Conservation (phyloP, 2,888 invertebrate species). For the Cataglyphis altisquamis region DNA sequence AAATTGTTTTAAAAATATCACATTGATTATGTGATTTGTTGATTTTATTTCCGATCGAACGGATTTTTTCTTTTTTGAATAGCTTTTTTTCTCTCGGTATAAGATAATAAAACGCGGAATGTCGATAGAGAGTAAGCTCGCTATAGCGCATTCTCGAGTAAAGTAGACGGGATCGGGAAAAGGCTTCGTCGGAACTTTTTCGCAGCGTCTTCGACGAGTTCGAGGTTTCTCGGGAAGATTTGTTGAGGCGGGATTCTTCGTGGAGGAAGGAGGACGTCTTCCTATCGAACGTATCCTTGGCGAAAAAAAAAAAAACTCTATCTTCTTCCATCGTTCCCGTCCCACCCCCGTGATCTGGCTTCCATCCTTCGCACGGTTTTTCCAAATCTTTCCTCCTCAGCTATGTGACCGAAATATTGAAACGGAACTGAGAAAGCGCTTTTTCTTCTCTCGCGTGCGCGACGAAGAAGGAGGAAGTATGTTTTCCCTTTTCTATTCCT, state of each 20-base stretch:
- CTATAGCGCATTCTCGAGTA: conserved; percentile 31
- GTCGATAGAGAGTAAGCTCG: conserved; percentile 37
- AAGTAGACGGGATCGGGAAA: conserved; percentile 43
- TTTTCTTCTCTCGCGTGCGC: background rate
- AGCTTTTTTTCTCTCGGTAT: background rate
- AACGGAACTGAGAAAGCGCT: conserved; percentile 60
- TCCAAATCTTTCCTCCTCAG: conserved; percentile 8
- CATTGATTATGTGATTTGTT: background rate
- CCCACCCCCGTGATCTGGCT: conserved; percentile 24
- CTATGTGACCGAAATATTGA: conserved; percentile 77
- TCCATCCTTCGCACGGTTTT: conserved; percentile 20
- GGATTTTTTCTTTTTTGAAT: background rate
- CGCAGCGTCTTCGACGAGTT: conserved; percentile 50
- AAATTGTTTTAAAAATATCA: background rate
- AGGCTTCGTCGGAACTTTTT: conserved; percentile 56
- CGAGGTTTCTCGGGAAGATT: conserved; percentile 47
- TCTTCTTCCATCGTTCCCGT: background rate
- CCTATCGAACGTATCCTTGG: conserved; percentile 20
- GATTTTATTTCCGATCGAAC: conserved; percentile 1
- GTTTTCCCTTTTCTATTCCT: background rate
- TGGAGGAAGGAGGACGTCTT: conserved; percentile 1
- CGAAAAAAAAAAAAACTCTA: conserved; percentile 2
- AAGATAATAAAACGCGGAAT: conserved; percentile 28
- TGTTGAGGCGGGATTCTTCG: conserved; percentile 28
- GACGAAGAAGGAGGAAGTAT: background rate